These are phyloP conservation scores for Circaetus cinerascens DNA, from an alignment of 2,113 vertebrate species.

Conservation along the genomic window DNA sequence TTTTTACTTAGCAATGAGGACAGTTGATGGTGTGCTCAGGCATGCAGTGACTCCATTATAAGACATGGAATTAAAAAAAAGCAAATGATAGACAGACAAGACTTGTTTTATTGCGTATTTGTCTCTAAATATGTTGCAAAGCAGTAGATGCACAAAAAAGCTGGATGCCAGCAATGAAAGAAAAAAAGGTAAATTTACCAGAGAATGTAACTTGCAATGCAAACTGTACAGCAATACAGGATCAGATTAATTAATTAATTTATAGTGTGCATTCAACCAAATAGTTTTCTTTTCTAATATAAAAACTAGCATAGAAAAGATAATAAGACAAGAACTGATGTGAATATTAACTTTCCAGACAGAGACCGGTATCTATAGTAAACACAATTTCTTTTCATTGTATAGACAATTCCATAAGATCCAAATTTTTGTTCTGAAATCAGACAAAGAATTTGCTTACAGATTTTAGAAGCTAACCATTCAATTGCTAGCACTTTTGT, in stretches of 20 bases:
- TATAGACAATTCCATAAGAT: not conserved
- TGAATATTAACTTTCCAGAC: not conserved
- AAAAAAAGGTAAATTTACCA: not conserved
- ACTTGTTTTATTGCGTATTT: not conserved
- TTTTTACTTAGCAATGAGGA: not conserved
- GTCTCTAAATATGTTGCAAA: not conserved
- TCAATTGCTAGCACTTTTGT: not conserved
- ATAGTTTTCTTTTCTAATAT: not conserved
- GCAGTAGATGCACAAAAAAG: not conserved
- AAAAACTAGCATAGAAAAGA: not conserved
- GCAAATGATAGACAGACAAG: not conserved
- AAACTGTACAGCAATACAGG: not conserved
- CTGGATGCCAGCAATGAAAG: not conserved
- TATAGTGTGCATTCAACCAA: not conserved
- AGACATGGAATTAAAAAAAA: not conserved
- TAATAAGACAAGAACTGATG: not conserved
- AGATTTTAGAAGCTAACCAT: not conserved
- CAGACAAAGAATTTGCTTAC: not conserved
- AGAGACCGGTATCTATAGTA: not conserved
- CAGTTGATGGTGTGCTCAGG: not conserved
- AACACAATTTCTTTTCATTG: not conserved
- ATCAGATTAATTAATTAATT: not conserved
- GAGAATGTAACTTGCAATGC: not conserved
- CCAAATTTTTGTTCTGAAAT: not conserved
- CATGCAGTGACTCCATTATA: not conserved